Conservation (phyloP, 2,113 vertebrate genomes). For the Tringa solitaria region DNA sequence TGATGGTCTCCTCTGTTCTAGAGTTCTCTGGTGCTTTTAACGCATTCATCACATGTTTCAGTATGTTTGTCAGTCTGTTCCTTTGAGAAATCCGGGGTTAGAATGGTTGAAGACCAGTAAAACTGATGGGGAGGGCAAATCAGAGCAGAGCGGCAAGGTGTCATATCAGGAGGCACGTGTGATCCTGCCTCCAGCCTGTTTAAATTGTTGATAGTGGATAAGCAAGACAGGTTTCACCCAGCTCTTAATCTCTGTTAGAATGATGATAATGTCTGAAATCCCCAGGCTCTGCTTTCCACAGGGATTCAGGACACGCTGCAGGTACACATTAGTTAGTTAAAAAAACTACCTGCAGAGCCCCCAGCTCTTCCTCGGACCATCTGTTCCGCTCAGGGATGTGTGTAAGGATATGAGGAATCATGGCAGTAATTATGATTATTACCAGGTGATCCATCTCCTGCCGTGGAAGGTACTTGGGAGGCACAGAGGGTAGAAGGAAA, state of each 20-base stretch:
- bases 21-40: neutral
- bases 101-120: neutral
- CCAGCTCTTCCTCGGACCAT: neutral
- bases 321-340: neutral
- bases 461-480: constrained; percentile 2
- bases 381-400: neutral
- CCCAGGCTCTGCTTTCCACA: neutral
- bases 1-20: neutral
- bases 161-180: neutral
- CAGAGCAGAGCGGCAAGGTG: neutral
- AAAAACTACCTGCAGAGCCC: neutral
- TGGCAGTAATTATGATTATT: neutral
- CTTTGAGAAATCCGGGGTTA: neutral
- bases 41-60: neutral
- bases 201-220: neutral
- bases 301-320: neutral
- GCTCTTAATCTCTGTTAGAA: neutral
- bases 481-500: neutral
- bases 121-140: neutral
- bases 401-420: neutral
- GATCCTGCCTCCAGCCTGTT: neutral
- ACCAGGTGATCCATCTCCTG: neutral
- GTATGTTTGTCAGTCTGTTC: neutral
- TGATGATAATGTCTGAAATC: neutral
- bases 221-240: neutral